Percentiles rank a stretch among this genome's conserved stretches.
phyloP scores from a whole-genome alignment of 1,140 invertebrate species.

The Ptiloglossa arizonensis region DNA sequence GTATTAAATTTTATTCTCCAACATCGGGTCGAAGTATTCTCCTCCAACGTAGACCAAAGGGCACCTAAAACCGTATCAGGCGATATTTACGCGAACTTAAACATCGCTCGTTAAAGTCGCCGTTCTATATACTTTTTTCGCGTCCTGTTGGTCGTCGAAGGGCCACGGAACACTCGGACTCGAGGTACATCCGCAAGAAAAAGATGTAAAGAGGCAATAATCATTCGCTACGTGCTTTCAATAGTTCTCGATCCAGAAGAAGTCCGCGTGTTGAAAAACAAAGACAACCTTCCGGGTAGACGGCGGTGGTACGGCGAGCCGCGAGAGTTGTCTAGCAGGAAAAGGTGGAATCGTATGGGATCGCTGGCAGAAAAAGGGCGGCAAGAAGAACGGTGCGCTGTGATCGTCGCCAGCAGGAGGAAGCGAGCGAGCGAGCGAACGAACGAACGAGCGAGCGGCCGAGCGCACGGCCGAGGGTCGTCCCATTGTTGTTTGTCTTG shows the following conservation, averaged over 20 bases:
- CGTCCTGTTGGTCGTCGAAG: no score
- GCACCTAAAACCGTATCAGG: no score
- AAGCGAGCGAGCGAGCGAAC: conserved; percentile 25
- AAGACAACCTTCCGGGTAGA: background rate
- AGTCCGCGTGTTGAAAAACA: background rate
- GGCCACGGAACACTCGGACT: no score
- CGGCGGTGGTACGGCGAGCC: background rate
- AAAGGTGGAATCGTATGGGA: conserved; percentile 21
- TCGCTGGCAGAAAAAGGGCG: conserved; percentile 23
- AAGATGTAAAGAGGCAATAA: background rate
- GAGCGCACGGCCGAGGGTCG: conserved; percentile 55
- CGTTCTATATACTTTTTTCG: no score
- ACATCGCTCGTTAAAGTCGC: no score
- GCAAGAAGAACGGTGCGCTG: conserved; percentile 29
- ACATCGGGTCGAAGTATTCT: no score
- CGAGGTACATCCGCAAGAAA: no score
- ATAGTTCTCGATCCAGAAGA: no score
- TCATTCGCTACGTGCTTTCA: background rate
- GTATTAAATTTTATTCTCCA: no score
- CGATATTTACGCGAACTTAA: no score
- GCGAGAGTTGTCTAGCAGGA: background rate
- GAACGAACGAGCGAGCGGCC: conserved; percentile 42
- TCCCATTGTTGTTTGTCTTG: conserved; percentile 81
- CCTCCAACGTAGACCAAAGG: no score
- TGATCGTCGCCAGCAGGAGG: conserved; percentile 24